A percentile compares a stretch with the other conserved stretches of the same genome.
Evolutionary conservation across 1,140 invertebrate genomes (phyloP).

Genomic region (Ptiloglossa arizonensis): DNA sequence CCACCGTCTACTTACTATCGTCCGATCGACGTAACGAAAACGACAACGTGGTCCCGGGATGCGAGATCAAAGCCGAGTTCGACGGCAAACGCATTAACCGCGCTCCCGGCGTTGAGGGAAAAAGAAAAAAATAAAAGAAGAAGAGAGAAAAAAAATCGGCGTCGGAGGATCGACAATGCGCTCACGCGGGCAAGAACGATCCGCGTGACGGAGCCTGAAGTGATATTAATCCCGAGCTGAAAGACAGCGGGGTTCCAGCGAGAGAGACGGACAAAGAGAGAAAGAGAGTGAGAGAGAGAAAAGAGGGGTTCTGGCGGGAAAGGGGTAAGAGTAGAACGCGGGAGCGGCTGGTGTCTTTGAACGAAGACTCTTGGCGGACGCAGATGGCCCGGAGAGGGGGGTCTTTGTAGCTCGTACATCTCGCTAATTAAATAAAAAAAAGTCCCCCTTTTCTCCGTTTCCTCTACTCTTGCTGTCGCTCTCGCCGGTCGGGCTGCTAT

Average conservation of each 20-base stretch:
- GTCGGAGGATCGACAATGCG: constrained; percentile 6
- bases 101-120: neutral
- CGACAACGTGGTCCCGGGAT: neutral
- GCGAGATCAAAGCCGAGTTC: neutral
- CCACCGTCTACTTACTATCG: neutral
- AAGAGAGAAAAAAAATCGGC: too few species aligned
- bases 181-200: neutral
- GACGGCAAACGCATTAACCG: constrained; percentile 5
- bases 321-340: constrained; percentile 30
- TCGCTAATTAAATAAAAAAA: constrained; percentile 79
- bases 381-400: constrained; percentile 35
- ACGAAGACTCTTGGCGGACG: constrained; percentile 34
- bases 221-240: constrained; percentile 48
- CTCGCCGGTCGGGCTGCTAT: constrained; percentile 56
- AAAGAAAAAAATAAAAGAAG: too few species aligned
- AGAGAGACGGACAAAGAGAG: constrained; percentile 8
- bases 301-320: neutral
- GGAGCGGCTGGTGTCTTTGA: constrained; percentile 44
- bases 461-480: constrained; percentile 36
- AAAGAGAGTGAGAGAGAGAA: neutral
- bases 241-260: constrained; percentile 25
- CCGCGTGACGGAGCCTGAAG: constrained; percentile 3
- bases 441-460: constrained; percentile 47
- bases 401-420: constrained; percentile 74
- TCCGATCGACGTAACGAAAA: neutral